Evolutionary conservation across 2,113 vertebrate species (phyloP), one percentile per base, ranked within the genome.

Genomic region (Indicator indicator): DNA sequence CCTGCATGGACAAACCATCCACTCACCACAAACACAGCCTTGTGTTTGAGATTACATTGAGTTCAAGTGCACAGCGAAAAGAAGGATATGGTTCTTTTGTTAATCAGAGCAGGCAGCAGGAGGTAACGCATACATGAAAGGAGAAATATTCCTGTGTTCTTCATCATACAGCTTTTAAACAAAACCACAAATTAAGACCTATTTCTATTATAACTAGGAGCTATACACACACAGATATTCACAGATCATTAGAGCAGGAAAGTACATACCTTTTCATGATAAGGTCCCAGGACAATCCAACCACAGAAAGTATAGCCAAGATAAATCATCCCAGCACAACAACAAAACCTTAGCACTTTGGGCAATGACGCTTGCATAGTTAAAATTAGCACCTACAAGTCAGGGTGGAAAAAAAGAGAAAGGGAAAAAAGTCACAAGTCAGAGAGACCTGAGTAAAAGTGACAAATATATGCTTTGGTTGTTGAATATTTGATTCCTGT

Each of bases 291-390:
- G 36, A 99, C 99, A 23, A 99, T 99, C 99, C 99, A 99, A 2
- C 99, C 99, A 48, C 99, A 99, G 97, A 99, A 99, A 3, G 98
- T 99, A 94, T 99, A 99, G 27, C 99, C 99, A 16, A 99, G 98
- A 77, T 99, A 99, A 91, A 99, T 99, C 99, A 99, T 99, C 10
- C 99, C 99, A 14, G 99, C 99, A 86, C 99, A 99, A 73, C 99
- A 99, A 63, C 99, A 99, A 96, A 99, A 99, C 74, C 99, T 97
- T 16, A 99, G 97, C 6, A 99, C 99, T 83, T 99, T 99, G 0
- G 99, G 99, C 71, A 99, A 91, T 0, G 99, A 99, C 9, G 98
- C 99, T 86, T 98, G 98, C 99, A 99, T 99, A 5, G 99, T 99
- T 93, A 99, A 97, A 96, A 99, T 99, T 54, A 99, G 98, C 58